A percentile compares a stretch with the other conserved stretches of the same genome.
Evolutionary conservation across 2,888 invertebrate species (phyloP).

Genomic region (Tachina fera): DNA sequence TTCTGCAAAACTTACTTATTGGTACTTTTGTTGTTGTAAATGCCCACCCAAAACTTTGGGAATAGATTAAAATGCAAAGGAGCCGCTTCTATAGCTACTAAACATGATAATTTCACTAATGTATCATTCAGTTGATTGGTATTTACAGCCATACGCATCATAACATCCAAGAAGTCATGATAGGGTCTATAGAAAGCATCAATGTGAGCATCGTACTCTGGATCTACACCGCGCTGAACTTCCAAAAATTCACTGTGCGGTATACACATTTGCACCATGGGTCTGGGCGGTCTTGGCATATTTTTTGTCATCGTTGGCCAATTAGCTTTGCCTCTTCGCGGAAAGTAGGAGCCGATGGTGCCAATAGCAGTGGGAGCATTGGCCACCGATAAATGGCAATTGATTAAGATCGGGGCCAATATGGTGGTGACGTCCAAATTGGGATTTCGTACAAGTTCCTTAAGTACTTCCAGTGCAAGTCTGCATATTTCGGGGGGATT

Average conservation of each 20-base stretch:
- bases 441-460: slow-evolving; percentile 82
- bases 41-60: slow-evolving; percentile 96
- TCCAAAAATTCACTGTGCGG: slow-evolving; percentile 87
- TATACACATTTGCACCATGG: slow-evolving; percentile 93
- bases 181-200: slow-evolving; percentile 93
- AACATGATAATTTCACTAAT: slow-evolving; percentile 92
- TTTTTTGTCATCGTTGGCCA: slow-evolving; percentile 85
- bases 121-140: slow-evolving; percentile 93
- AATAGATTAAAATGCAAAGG: slow-evolving; percentile 94
- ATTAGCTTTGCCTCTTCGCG: slow-evolving; percentile 86
- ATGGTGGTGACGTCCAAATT: slow-evolving; percentile 86
- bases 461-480: slow-evolving; percentile 88
- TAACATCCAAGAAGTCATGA: slow-evolving; percentile 93
- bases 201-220: slow-evolving; percentile 89
- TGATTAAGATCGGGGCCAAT: slow-evolving; percentile 92
- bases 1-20: slow-evolving; percentile 79
- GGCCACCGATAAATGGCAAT: slow-evolving; percentile 92
- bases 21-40: slow-evolving; percentile 85
- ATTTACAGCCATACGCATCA: slow-evolving; percentile 93
- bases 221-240: slow-evolving; percentile 87
- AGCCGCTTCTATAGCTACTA: slow-evolving; percentile 95
- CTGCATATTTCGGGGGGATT: slow-evolving; percentile 93
- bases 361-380: slow-evolving; percentile 87
- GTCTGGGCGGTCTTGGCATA: slow-evolving; percentile 88
- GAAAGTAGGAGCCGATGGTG: slow-evolving; percentile 90